Evolutionary conservation across 2,113 vertebrate genomes (phyloP).

Genomic region (Malaclemys terrapin): DNA sequence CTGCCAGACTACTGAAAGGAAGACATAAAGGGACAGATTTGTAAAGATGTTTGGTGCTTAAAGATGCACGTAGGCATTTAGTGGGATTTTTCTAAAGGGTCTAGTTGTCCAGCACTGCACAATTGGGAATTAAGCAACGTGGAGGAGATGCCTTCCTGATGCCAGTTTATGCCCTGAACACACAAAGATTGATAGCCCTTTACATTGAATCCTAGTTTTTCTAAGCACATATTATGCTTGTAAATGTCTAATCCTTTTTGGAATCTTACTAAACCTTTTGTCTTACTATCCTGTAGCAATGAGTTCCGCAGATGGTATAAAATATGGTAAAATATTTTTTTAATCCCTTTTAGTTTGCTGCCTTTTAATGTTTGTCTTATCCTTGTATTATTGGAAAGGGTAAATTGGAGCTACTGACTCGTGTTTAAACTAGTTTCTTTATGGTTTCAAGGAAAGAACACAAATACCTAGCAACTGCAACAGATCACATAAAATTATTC

Average conservation of each 20-base stretch:
- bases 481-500: background rate
- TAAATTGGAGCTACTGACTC: background rate
- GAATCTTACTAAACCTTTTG: constrained; percentile 27
- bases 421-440: constrained; percentile 22
- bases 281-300: constrained; percentile 43
- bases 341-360: constrained; percentile 46
- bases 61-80: background rate
- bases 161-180: background rate
- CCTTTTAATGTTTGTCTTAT: background rate
- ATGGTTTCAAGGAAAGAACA: background rate
- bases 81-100: background rate
- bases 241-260: constrained; percentile 15
- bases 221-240: constrained; percentile 36
- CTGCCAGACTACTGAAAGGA: background rate
- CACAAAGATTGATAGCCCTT: background rate
- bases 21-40: background rate
- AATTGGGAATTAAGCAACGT: background rate
- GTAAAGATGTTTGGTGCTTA: background rate
- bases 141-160: constrained; percentile 23
- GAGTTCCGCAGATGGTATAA: constrained; percentile 34
- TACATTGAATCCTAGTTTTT: constrained; percentile 17
- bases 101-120: background rate
- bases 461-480: background rate
- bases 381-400: background rate
- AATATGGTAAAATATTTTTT: constrained; percentile 46